Percentiles rank a stretch among this genome's conserved stretches.
Evolutionary conservation across 2,797 vertebrate species (phyloP).

Genomic region (Bucorvus abyssinicus): DNA sequence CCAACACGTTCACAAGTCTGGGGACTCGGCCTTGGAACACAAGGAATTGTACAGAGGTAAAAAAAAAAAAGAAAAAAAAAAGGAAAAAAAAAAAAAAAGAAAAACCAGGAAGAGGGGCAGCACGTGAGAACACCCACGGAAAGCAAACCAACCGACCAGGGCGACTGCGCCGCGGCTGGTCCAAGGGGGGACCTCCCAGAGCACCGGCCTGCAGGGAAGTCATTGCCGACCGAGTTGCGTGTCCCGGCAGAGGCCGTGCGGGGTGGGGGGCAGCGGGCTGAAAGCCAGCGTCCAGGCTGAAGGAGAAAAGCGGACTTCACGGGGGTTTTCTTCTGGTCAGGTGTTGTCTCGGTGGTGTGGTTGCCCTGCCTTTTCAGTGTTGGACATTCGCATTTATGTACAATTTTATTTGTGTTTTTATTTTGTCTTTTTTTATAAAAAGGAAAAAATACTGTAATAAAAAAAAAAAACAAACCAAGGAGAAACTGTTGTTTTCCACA

Average conservation of each 20-base stretch:
- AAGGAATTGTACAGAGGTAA: conserved; percentile 74
- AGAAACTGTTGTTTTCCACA: conserved; percentile 78
- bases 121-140: conserved; percentile 25
- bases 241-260: conserved; percentile 34
- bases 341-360: conserved; percentile 84
- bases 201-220: conserved; percentile 26
- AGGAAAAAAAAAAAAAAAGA: not conserved
- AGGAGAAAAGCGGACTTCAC: conserved; percentile 24
- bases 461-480: conserved; percentile 75
- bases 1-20: conserved; percentile 31
- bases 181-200: not conserved
- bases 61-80: not conserved
- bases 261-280: conserved; percentile 60
- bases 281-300: not conserved
- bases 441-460: conserved; percentile 72
- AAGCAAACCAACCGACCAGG: not conserved
- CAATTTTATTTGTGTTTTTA: conserved; percentile 86
- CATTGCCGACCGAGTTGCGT: conserved; percentile 6
- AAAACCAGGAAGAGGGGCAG: conserved; percentile 13
- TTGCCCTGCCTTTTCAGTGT: conserved; percentile 82
- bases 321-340: conserved; percentile 73
- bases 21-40: conserved; percentile 74
- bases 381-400: conserved; percentile 83
- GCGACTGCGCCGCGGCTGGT: not conserved
- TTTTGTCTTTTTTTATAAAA: conserved; percentile 81